A percentile compares a stretch with the other conserved stretches of the same genome.
These are phyloP conservation scores for Nebria salina DNA, from an alignment of 2,888 invertebrate species.

Conservation along the genomic window DNA sequence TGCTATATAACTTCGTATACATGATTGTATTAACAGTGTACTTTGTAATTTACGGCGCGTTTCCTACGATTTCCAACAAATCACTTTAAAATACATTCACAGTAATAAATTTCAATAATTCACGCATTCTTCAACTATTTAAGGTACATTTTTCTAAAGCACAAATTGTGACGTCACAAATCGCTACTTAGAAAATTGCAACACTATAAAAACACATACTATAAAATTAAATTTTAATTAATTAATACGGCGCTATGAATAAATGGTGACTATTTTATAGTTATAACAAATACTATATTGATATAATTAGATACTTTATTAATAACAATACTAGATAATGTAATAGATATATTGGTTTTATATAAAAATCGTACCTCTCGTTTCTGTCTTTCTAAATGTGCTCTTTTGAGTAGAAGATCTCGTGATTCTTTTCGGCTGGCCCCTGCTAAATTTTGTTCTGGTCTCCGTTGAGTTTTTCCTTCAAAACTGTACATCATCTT, in stretches of 20 bases:
- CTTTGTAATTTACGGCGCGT: constrained; percentile 78
- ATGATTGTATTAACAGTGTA: constrained; percentile 84
- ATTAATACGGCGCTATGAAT: no score
- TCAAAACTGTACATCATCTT: constrained; percentile 78
- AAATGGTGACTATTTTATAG: no score
- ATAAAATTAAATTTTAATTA: no score
- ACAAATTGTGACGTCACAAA: no score
- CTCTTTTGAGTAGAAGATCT: constrained; percentile 79
- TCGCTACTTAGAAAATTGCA: no score
- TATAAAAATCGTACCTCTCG: constrained; percentile 72
- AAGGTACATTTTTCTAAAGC: no score
- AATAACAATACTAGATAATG: constrained; percentile 29
- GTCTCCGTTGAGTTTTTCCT: constrained; percentile 87
- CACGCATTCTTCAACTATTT: no score
- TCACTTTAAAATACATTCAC: constrained; percentile 20
- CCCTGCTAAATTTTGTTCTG: constrained; percentile 89
- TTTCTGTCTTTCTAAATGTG: constrained; percentile 86
- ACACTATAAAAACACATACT: no score
- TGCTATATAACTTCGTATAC: constrained; percentile 77
- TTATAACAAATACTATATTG: not conserved
- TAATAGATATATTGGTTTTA: constrained; percentile 23
- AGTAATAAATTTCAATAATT: constrained; percentile 13
- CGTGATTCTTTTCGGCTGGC: constrained; percentile 78
- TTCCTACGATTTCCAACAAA: constrained; percentile 64
- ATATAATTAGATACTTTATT: not conserved